A percentile compares a stretch with the other conserved stretches of the same genome.
Conservation (phyloP, 1,140 invertebrate species). For the Lepidurus arcticus region DNA sequence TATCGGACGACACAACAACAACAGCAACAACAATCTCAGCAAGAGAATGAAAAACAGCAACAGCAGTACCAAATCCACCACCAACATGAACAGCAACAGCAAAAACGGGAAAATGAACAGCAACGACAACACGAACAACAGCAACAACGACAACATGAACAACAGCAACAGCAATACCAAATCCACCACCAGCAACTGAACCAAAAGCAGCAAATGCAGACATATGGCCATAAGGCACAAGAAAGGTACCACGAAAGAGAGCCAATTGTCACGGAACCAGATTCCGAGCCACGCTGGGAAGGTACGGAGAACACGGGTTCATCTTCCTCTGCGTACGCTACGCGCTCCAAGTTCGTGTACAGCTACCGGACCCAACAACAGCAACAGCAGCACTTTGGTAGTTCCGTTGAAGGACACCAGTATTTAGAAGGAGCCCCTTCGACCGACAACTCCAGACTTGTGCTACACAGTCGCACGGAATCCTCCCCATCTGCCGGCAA, state of each 20-base stretch:
- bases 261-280: neutral
- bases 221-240: neutral
- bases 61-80: too few relatives aligned
- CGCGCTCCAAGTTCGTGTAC: neutral
- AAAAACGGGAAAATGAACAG: neutral
- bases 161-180: too few relatives aligned
- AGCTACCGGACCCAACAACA: slow-evolving; percentile 1
- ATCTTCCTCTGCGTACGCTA: neutral
- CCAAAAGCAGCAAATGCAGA: neutral
- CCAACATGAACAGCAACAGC: neutral
- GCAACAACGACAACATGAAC: neutral
- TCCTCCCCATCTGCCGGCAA: neutral
- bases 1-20: slow-evolving; percentile 23
- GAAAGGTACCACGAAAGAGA: neutral
- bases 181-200: neutral
- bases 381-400: neutral
- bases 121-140: neutral
- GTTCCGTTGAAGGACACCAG: neutral
- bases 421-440: neutral
- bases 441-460: neutral
- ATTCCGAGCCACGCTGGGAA: neutral
- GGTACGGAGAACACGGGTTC: neutral
- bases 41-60: too few relatives aligned
- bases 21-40: neutral
- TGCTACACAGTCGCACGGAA: neutral